Conservation (phyloP, 2,797 vertebrate genomes). For the Xenops minutus region DNA sequence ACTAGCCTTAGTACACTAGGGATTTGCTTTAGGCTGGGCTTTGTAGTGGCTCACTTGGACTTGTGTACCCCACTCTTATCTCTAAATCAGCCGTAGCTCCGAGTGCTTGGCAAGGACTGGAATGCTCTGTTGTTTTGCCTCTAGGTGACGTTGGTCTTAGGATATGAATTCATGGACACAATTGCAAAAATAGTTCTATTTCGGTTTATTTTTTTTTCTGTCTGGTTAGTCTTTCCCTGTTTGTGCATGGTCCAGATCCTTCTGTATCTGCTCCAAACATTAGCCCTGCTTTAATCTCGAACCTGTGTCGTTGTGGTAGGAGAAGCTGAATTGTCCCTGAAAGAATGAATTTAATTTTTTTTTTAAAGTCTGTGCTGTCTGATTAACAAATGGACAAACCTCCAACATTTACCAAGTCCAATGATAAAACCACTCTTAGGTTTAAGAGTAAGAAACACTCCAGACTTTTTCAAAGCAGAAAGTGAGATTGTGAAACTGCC, state of each 20-base stretch:
- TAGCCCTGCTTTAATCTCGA: constrained; percentile 64
- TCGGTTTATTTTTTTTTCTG: not conserved
- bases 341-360: constrained; percentile 38
- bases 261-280: constrained; percentile 34
- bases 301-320: constrained; percentile 25
- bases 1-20: constrained; percentile 40
- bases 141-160: constrained; percentile 4
- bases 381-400: constrained; percentile 39
- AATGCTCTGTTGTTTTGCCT: not conserved
- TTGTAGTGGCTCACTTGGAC: constrained; percentile 54
- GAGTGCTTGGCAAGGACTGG: constrained; percentile 54
- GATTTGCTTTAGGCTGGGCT: constrained; percentile 48
- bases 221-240: constrained; percentile 47
- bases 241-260: constrained; percentile 57
- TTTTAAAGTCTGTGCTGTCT: constrained; percentile 59
- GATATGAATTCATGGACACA: constrained; percentile 53
- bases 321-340: constrained; percentile 52
- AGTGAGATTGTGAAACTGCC: constrained; percentile 62
- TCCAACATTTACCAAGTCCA: constrained; percentile 27
- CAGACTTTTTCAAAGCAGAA: constrained; percentile 51
- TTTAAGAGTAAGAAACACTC: constrained; percentile 43
- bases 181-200: constrained; percentile 24
- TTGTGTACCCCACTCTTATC: constrained; percentile 16
- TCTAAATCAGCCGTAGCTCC: constrained; percentile 38
- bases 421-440: constrained; percentile 45